A percentile compares a stretch with the other conserved stretches of the same genome.
Evolutionary conservation across 2,888 invertebrate genomes (phyloP).

Genomic region (Caenorhabditis becei): DNA sequence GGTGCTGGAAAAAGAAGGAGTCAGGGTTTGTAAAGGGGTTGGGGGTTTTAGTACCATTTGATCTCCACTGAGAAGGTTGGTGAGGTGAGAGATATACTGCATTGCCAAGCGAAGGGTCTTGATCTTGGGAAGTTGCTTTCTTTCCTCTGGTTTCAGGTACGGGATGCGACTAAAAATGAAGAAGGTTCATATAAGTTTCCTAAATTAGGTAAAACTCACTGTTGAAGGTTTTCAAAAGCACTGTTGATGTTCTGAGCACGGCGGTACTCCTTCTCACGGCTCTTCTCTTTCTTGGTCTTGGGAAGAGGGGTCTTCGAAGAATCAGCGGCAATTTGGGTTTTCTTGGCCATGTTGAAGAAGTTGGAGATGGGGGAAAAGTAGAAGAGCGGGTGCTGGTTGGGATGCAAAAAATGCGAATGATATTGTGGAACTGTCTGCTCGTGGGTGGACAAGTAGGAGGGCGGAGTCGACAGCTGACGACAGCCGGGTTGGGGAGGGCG

Average conservation of each 20-base stretch:
- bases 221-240: constrained; percentile 38
- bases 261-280: constrained; percentile 40
- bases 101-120: constrained; percentile 63
- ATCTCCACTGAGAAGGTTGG: constrained; percentile 39
- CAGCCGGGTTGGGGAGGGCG: not conserved
- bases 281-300: constrained; percentile 21
- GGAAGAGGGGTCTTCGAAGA: too few relatives aligned
- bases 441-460: not conserved
- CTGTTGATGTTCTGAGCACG: constrained; percentile 44
- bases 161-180: constrained; percentile 53
- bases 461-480: not conserved
- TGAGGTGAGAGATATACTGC: constrained; percentile 57
- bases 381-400: not conserved
- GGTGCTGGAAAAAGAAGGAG: not conserved
- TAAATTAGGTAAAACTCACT: constrained; percentile 21
- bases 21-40: not conserved
- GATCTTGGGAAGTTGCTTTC: constrained; percentile 54
- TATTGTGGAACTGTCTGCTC: not conserved
- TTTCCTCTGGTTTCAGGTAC: constrained; percentile 38
- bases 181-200: not conserved
- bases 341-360: constrained; percentile 2
- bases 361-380: not conserved
- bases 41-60: constrained; percentile 15
- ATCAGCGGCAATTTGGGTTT: not conserved
- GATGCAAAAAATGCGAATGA: not conserved